Base-by-base conservation (phyloP, 1,140 invertebrate genomes). In the Drosophila prosaltans region DNA sequence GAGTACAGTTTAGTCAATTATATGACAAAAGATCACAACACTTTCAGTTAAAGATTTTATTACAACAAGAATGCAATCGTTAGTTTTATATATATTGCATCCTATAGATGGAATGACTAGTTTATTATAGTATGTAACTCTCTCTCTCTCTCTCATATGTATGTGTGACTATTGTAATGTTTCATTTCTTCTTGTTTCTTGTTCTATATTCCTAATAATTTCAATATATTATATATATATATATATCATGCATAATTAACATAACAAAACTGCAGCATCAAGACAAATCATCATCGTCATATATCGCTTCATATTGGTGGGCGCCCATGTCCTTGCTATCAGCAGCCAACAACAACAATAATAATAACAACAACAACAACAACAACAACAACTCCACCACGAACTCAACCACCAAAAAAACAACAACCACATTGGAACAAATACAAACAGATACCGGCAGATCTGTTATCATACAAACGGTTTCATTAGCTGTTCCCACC, bases 261-360 rank as follows among this genome's bases (percentile, higher is more conserved):
- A 55, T 55, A 45, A 48, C 45, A 61, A 9, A 65, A 61, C 59
- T 74, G n/a, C 61, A 89, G 85, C 78, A 90, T 70, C 68, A 80
- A 65, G 78, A 89, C 36, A 89, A 89, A 71, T 75, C 84, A 77
- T 77, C 72, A 73, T 80, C 76, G n/a, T 83, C 81, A 78, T 85
- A 69, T 43, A 67, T 88, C 72, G 85, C 84, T 11, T 89, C 84
- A 73, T 89, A 81, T 72, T 76, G 89, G 70, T 89, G 84, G 84
- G 76, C 81, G 48, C 74, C 85, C 64, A 65, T 79, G 67, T 72
- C 75, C 39, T 40, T 79, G 64, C 41, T 79, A 74, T 61, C 78
- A 69, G 69, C 74, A 73, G 36, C 21, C 69, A 65, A 62, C 58
- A 78, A 24, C 74, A 69, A 61, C 76, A 58, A 54, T 55, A 21